These are phyloP conservation scores for Manduca sexta DNA, from an alignment of 1,140 invertebrate species.

Conservation along the genomic window DNA sequence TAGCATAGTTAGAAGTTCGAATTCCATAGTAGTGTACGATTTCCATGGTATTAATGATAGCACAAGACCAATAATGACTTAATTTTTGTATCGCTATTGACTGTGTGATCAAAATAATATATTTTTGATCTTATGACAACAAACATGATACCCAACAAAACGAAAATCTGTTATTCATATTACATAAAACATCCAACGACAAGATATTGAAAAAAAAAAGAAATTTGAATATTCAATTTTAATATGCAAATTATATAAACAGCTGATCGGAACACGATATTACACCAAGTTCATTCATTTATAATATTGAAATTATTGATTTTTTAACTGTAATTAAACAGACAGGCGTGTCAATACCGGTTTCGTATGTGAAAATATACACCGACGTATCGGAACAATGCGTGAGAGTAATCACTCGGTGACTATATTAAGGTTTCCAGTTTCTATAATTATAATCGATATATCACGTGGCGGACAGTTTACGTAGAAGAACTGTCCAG, in stretches of 20 bases:
- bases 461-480: constrained; percentile 14
- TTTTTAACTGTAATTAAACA: background rate
- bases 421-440: constrained; percentile 15
- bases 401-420: constrained; percentile 16
- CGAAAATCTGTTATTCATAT: no score
- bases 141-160: no score
- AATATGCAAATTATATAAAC: constrained; percentile 1
- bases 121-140: no score
- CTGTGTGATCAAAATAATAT: no score
- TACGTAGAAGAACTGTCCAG: constrained; percentile 29
- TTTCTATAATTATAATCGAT: constrained; percentile 22
- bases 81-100: no score
- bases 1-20: no score
- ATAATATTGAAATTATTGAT: background rate
- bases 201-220: no score
- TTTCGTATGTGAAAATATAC: constrained; percentile 6
- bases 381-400: constrained; percentile 8
- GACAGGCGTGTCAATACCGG: background rate
- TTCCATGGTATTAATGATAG: no score
- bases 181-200: no score
- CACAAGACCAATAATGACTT: no score
- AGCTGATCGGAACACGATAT: background rate
- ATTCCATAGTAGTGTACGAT: no score
- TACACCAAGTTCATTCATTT: background rate
- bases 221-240: background rate